Percentiles rank a stretch among this genome's conserved stretches.
Evolutionary conservation across 2,113 vertebrate genomes (phyloP).

Genomic region (Marmota flaviventris): DNA sequence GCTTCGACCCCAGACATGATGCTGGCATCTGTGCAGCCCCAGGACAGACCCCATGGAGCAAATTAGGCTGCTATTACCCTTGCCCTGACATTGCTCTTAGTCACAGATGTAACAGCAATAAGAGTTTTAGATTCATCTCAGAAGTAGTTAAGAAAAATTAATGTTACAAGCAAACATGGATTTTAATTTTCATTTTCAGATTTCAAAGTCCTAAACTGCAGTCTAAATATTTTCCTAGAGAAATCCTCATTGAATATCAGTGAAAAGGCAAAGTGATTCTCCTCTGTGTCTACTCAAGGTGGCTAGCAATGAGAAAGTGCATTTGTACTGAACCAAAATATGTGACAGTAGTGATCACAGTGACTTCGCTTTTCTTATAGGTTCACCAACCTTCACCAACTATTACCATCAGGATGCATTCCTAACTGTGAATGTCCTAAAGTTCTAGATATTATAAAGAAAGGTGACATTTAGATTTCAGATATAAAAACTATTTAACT

Average conservation of each 20-base stretch:
- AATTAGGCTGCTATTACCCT: slow-evolving; percentile 32
- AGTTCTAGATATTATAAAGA: background rate
- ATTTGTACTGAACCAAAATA: background rate
- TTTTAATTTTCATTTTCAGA: slow-evolving; percentile 7
- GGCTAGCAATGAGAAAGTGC: background rate
- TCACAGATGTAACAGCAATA: background rate
- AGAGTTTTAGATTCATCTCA: slow-evolving; percentile 22
- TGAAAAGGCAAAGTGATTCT: background rate
- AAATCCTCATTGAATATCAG: background rate
- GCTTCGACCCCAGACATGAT: background rate
- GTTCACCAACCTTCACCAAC: background rate
- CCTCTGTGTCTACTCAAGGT: background rate
- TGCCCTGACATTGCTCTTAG: slow-evolving; percentile 62
- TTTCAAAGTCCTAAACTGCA: background rate
- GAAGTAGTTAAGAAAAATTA: slow-evolving; percentile 33
- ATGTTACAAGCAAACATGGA: background rate
- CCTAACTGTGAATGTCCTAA: background rate
- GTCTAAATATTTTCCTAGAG: background rate
- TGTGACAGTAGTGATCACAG: background rate
- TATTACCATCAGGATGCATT: background rate
- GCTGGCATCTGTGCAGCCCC: slow-evolving; percentile 12
- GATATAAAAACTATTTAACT: background rate
- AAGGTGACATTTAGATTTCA: background rate
- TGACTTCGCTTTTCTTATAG: background rate
- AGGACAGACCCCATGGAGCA: background rate